phyloP scores from a whole-genome alignment of 2,797 vertebrate genomes.

The Centropyge bicolor region DNA sequence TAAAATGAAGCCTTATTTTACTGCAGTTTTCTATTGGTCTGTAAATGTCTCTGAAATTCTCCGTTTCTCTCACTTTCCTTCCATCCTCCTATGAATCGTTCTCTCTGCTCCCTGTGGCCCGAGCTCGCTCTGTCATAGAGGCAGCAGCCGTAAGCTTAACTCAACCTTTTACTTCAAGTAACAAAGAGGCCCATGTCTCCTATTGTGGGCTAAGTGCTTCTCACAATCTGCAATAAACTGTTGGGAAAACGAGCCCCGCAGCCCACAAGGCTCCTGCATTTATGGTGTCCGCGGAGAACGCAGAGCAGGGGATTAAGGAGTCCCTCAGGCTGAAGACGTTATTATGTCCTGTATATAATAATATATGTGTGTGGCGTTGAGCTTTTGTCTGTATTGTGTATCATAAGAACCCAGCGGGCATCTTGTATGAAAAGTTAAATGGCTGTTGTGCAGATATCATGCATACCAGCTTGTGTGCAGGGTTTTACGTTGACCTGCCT shows the following conservation, averaged over 20 bases:
- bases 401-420: conserved; percentile 7
- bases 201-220: conserved; percentile 83
- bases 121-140: conserved; percentile 56
- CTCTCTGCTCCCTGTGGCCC: conserved; percentile 53
- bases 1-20: conserved; percentile 15
- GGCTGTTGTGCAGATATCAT: conserved; percentile 32
- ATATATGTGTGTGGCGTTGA: conserved; percentile 27
- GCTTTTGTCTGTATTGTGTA: conserved; percentile 39
- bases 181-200: conserved; percentile 78
- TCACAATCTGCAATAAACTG: conserved; percentile 83
- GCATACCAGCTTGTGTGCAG: conserved; percentile 26
- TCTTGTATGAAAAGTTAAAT: conserved; percentile 58
- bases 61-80: conserved; percentile 57
- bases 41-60: conserved; percentile 53
- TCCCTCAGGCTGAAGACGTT: conserved; percentile 50
- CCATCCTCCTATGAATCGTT: conserved; percentile 52
- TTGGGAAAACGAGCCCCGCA: conserved; percentile 77
- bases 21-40: conserved; percentile 13
- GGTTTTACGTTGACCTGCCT: conserved; percentile 45
- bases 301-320: conserved; percentile 57
- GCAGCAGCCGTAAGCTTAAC: conserved; percentile 78
- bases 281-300: conserved; percentile 59
- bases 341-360: conserved; percentile 40
- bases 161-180: conserved; percentile 87
- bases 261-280: conserved; percentile 61